Evolutionary conservation across 2,113 vertebrate species (phyloP), one percentile per base, ranked within the genome.

Genomic region (Platichthys stellatus): DNA sequence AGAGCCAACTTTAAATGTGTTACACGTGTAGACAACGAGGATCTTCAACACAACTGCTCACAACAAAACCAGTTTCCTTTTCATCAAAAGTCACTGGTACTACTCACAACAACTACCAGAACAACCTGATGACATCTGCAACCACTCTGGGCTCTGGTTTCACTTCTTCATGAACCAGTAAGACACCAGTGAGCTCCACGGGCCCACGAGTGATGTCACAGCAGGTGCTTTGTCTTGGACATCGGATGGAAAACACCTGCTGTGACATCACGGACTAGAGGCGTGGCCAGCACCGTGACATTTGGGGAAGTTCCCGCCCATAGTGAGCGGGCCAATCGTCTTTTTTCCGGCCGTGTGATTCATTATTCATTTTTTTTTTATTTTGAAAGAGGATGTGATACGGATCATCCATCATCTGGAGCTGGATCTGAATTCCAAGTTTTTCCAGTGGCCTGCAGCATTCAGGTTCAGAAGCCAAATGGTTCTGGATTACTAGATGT

Each of bases 181-280:
- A 53, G 7, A n/a, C 31, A 1, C 45, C 51, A 53, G 20, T 7
- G 18, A 53, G 7, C 45, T 49, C 45, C 17, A 18, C 14, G 45
- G 45, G 45, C 45, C 31, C 24, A 57, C 7, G 17, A 51, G 58
- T 82, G 58, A 88, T 49, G 66, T 80, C 76, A 74, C 69, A 43
- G 58, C 72, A 76, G 82, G 72, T 84, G 78, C 5, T 56, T 63
- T 12, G 23, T 54, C 24, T 53, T 56, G 28, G 54, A 69, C 38
- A 15, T 21, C 2, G 5, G 20, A 43, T 63, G 66, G 61, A 68
- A 80, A 86, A 60, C 82, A 72, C 72, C 85, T 82, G 75, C 53
- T 70, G 67, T 69, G 65, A 69, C 66, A 6, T 45, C 66, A 49
- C 71, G 18, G 74, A n/a, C 57, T 15, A 20, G 71, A 47, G 67